Evolutionary conservation across 2,888 invertebrate species (phyloP).

Genomic region (Xestia ashworthii): DNA sequence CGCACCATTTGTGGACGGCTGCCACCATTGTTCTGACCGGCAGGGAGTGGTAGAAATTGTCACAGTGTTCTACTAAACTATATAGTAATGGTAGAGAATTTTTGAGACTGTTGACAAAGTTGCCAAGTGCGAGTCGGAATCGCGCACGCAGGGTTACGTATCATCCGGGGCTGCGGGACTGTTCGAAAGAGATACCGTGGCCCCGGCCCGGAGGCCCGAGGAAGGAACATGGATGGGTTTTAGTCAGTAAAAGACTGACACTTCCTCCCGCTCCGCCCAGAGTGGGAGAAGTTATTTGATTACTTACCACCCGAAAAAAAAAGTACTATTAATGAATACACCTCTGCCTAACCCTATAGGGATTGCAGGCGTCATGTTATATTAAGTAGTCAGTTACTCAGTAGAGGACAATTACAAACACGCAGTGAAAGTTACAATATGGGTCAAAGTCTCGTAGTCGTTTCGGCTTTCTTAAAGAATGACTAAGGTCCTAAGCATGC

Average conservation of each 20-base stretch:
- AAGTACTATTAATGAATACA: not conserved
- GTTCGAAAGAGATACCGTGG: too few relatives aligned
- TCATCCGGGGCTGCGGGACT: too few relatives aligned
- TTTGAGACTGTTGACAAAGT: not conserved
- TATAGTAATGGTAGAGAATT: constrained; percentile 5
- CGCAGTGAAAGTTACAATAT: constrained; percentile 29
- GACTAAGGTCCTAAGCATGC: constrained; percentile 16
- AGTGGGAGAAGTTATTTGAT: too few relatives aligned
- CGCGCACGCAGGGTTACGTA: too few relatives aligned
- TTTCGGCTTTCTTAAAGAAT: constrained; percentile 27
- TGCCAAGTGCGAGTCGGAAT: too few relatives aligned
- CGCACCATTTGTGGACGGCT: constrained; percentile 50
- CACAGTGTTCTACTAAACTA: constrained; percentile 44
- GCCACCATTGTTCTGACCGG: constrained; percentile 43
- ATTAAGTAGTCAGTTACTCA: not conserved
- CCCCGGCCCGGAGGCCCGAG: too few relatives aligned
- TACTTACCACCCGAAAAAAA: too few relatives aligned
- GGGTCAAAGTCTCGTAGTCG: constrained; percentile 14
- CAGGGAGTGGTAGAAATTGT: constrained; percentile 44
- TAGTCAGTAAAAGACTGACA: too few relatives aligned
- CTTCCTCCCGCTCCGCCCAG: too few relatives aligned
- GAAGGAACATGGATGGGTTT: too few relatives aligned
- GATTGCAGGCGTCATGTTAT: not conserved
- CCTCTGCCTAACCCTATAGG: not conserved
- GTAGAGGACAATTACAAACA: too few relatives aligned